phyloP scores from a whole-genome alignment of 2,888 invertebrate species.

The Rhingia campestris region DNA sequence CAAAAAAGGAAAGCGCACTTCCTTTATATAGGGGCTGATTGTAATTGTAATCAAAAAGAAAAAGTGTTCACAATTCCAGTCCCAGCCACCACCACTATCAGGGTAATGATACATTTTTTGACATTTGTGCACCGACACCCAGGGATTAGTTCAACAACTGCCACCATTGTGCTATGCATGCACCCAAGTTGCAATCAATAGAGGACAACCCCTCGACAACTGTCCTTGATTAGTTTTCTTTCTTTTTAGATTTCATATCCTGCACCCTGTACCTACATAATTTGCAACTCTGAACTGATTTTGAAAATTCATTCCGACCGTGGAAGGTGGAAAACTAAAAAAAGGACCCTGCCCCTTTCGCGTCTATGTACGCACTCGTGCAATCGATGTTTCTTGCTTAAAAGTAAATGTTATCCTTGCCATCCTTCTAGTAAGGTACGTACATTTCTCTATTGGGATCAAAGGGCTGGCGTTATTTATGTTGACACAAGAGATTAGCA shows the following conservation, averaged over 20 bases:
- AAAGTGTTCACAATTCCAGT: slow-evolving; percentile 44
- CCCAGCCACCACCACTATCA: slow-evolving; percentile 36
- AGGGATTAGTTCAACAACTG: slow-evolving; percentile 73
- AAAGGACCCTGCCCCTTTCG: slow-evolving; percentile 9
- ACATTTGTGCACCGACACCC: slow-evolving; percentile 74
- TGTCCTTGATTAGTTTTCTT: slow-evolving; percentile 67
- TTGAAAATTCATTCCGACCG: slow-evolving; percentile 26
- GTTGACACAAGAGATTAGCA: slow-evolving; percentile 73
- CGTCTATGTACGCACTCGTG: not conserved
- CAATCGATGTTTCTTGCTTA: too few species aligned
- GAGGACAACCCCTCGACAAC: slow-evolving; percentile 53
- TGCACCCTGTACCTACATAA: slow-evolving; percentile 33
- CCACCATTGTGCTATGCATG: slow-evolving; percentile 54
- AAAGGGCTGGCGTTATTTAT: slow-evolving; percentile 73
- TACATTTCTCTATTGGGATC: slow-evolving; percentile 47
- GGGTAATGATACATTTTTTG: slow-evolving; percentile 72
- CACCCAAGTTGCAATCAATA: slow-evolving; percentile 50
- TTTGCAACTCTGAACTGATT: slow-evolving; percentile 66
- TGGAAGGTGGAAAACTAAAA: slow-evolving; percentile 47
- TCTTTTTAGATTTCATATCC: too few species aligned
- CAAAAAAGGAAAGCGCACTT: slow-evolving; percentile 37
- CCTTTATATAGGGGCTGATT: slow-evolving; percentile 65
- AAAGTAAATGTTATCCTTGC: slow-evolving; percentile 2
- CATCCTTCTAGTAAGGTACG: slow-evolving; percentile 5
- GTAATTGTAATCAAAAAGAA: slow-evolving; percentile 62